phyloP scores from a whole-genome alignment of 1,140 invertebrate species.

The Drosophila littoralis region DNA sequence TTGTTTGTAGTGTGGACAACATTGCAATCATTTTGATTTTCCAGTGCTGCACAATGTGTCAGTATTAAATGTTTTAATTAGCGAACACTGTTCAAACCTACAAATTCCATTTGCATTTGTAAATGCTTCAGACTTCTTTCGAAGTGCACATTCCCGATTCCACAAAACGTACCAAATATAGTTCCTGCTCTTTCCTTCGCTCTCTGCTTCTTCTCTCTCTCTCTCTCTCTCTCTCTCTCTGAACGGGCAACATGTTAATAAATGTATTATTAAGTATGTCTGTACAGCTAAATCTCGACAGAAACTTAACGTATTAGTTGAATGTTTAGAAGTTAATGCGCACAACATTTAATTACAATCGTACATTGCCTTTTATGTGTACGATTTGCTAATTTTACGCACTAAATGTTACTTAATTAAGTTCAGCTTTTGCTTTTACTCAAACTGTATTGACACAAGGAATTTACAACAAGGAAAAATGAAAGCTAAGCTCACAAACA shows the following conservation, averaged over 20 bases:
- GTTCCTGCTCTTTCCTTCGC: slow-evolving; percentile 6
- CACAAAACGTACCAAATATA: neutral
- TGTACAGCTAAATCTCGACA: slow-evolving; percentile 12
- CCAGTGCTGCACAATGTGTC: slow-evolving; percentile 1
- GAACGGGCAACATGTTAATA: slow-evolving; percentile 14
- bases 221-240: slow-evolving; percentile 1
- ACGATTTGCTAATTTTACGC: neutral
- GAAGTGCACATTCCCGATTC: slow-evolving; percentile 4
- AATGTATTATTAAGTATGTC: slow-evolving; percentile 8
- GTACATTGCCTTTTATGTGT: neutral
- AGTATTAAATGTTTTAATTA: slow-evolving; percentile 2
- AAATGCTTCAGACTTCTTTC: neutral
- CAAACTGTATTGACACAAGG: slow-evolving; percentile 13
- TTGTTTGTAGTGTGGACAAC: neutral
- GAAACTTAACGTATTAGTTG: slow-evolving; percentile 25
- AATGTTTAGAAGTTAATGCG: slow-evolving; percentile 23
- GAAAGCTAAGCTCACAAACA: neutral
- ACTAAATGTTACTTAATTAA: slow-evolving; percentile 1
- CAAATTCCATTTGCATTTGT: slow-evolving; percentile 9
- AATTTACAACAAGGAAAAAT: slow-evolving; percentile 8
- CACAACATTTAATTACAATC: slow-evolving; percentile 21
- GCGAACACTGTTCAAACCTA: neutral
- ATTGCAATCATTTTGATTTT: neutral
- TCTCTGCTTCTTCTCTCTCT: neutral
- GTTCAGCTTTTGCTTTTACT: slow-evolving; percentile 9